A percentile compares a stretch with the other conserved stretches of the same genome.
phyloP scores from a whole-genome alignment of 2,888 invertebrate genomes.

The Buathra laborator region DNA sequence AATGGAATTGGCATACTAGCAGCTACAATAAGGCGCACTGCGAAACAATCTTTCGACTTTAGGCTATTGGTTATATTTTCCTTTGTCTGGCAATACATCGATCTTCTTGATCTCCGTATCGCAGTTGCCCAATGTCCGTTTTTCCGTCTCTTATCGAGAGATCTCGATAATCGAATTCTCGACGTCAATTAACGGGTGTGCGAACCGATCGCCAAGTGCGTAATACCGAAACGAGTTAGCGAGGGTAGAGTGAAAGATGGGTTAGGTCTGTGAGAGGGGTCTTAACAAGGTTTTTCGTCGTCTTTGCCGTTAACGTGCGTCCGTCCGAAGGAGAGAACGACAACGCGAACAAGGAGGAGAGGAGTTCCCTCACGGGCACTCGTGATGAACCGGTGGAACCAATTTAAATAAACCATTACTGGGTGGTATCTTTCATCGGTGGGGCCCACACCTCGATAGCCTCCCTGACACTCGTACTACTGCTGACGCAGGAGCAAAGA shows the following conservation, averaged over 20 bases:
- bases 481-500: constrained; percentile 37
- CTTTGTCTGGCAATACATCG: background rate
- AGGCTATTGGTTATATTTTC: background rate
- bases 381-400: constrained; percentile 71
- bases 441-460: constrained; percentile 76
- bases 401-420: constrained; percentile 81
- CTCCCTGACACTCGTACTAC: constrained; percentile 75
- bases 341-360: constrained; percentile 42
- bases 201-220: background rate
- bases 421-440: constrained; percentile 79
- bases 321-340: constrained; percentile 34
- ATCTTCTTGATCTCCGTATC: constrained; percentile 25
- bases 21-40: no score
- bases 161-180: constrained; percentile 46
- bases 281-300: constrained; percentile 77
- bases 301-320: constrained; percentile 16
- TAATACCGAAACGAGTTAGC: constrained; percentile 23
- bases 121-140: constrained; percentile 1
- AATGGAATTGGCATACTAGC: no score
- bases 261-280: constrained; percentile 35
- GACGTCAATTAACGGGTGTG: constrained; percentile 58
- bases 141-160: constrained; percentile 42
- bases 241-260: constrained; percentile 36
- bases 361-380: constrained; percentile 49
- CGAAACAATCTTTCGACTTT: background rate